phyloP scores from a whole-genome alignment of 2,113 vertebrate species.

The Stigmatopora nigra region DNA sequence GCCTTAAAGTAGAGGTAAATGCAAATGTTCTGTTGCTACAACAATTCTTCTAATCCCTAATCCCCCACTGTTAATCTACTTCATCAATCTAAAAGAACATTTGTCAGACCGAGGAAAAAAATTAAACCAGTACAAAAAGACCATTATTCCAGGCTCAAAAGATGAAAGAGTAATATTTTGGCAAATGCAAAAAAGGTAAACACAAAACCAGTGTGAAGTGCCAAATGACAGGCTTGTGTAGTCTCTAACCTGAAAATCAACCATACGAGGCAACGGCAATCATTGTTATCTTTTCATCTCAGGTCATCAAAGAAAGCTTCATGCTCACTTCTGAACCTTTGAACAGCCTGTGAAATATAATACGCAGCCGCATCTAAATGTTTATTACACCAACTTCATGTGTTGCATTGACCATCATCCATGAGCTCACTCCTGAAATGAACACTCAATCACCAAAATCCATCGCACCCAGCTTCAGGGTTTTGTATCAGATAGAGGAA shows the following conservation, averaged over 20 bases:
- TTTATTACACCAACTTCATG: constrained; percentile 36
- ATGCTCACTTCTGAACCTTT: constrained; percentile 41
- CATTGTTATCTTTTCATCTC: constrained; percentile 42
- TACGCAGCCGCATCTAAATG: constrained; percentile 22
- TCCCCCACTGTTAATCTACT: constrained; percentile 7
- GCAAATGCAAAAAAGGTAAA: constrained; percentile 30
- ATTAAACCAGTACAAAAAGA: constrained; percentile 10
- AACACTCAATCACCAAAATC: constrained; percentile 29
- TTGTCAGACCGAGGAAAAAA: background rate
- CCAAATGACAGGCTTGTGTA: constrained; percentile 43
- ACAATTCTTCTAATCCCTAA: background rate
- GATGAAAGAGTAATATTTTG: constrained; percentile 18
- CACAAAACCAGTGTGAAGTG: constrained; percentile 23
- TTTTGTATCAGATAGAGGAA: background rate
- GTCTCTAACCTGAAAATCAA: constrained; percentile 30
- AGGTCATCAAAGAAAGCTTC: constrained; percentile 54
- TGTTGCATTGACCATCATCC: constrained; percentile 20
- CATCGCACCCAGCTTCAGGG: constrained; percentile 10
- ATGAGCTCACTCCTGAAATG: constrained; percentile 32
- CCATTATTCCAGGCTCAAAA: constrained; percentile 20
- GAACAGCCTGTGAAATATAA: constrained; percentile 46
- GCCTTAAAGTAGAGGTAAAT: background rate
- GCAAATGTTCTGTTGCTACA: background rate
- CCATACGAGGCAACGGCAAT: constrained; percentile 22
- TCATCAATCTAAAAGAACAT: constrained; percentile 23